These are phyloP conservation scores for Aphis craccivora DNA, from an alignment of 1,140 invertebrate genomes.

Conservation along the genomic window DNA sequence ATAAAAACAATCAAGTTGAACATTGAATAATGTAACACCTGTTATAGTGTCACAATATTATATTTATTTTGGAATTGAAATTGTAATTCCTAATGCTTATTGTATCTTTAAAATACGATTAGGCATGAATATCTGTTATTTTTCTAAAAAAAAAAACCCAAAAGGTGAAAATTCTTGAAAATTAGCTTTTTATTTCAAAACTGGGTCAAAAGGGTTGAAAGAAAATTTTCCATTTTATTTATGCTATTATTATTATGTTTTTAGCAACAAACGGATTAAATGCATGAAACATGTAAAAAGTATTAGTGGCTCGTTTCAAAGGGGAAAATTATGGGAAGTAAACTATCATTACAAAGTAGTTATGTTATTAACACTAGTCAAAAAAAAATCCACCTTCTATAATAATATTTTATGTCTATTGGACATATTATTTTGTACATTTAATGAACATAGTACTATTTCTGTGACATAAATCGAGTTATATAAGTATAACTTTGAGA, in stretches of 20 bases:
- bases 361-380: background rate
- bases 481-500: background rate
- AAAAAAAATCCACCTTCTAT: background rate
- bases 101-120: background rate
- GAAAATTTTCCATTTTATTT: background rate
- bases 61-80: background rate
- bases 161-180: background rate
- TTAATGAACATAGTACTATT: background rate
- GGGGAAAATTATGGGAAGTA: background rate
- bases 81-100: background rate
- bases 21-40: background rate
- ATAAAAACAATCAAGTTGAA: background rate
- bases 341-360: background rate
- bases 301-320: conserved; percentile 12
- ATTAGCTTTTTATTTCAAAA: background rate
- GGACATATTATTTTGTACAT: background rate
- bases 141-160: background rate
- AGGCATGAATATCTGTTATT: background rate
- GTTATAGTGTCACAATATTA: background rate
- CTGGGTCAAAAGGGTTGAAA: background rate
- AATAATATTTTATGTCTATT: background rate
- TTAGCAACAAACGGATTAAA: background rate
- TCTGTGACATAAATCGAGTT: background rate
- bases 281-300: conserved; percentile 24
- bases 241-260: background rate